Evolutionary conservation across 2,113 vertebrate genomes (phyloP), one percentile per base, ranked within the genome.

Genomic region (Cyanistes caeruleus): DNA sequence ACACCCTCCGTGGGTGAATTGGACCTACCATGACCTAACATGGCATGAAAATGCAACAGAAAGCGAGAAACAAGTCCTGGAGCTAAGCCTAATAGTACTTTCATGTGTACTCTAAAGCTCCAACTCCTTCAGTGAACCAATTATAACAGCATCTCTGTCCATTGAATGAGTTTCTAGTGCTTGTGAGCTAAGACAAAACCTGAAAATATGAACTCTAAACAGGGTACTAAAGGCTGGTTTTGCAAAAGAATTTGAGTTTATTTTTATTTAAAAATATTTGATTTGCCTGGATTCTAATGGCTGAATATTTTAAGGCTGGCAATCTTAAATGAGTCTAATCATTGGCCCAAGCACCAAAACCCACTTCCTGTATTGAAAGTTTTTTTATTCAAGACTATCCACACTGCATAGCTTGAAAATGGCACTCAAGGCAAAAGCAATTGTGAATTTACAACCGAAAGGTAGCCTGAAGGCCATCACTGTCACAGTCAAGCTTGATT

Each of bases 1-100:
- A 59, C 23, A 72, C n/a, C 11, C 52, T 67, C 37, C 0, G 0
- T 8, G 17, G 7, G 25, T 3, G 1, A 92, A 58, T 0, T 18
- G 25, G 84, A 94, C 37, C 44, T 12, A 31, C n/a, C 13, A 43
- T 7, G 30, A 72, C 20, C 1, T 0, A 84, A 21, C 23, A 4
- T 0, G 25, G 30, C 4, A 4, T 5, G 0, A 30, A 69, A 80
- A 64, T 2, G 4, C 58, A 87, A 70, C 17, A 37, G 49, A 64
- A 87, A 60, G 35, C 20, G 12, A 65, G 78, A 75, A 87, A 69
- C 9, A 16, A 93, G 31, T 83, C 51, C 28, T 65, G 12, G 13
- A 90, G 17, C 70, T 63, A 74, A 84, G 64, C 59, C 55, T 77
- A 39, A 39, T 6, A 31, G 19, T 64, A 52, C 33, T 76, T 73